These are phyloP conservation scores for Loripinus fragilis DNA, from an alignment of 2,888 invertebrate species.

Conservation along the genomic window DNA sequence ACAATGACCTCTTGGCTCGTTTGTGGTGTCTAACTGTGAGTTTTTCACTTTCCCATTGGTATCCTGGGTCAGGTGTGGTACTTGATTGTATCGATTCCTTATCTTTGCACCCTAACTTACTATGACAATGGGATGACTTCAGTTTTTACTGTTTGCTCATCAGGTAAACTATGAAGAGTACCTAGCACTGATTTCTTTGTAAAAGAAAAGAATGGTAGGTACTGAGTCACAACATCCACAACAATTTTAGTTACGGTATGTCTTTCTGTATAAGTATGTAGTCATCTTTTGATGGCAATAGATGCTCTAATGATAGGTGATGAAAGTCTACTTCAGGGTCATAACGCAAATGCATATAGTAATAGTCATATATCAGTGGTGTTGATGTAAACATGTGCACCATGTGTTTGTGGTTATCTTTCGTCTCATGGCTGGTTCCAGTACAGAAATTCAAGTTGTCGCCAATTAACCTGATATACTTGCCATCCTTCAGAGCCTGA, in stretches of 20 bases:
- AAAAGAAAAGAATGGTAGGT: background rate
- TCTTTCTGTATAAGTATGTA: background rate
- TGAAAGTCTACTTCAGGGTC: constrained; percentile 4
- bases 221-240: background rate
- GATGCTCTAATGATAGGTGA: background rate
- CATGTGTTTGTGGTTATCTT: constrained; percentile 22
- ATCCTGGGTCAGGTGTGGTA: no score
- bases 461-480: constrained; percentile 16
- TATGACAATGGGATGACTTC: background rate
- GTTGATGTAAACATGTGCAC: constrained; percentile 14
- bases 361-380: background rate
- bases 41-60: no score
- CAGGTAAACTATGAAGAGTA: background rate
- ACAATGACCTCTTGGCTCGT: no score
- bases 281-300: constrained; percentile 7
- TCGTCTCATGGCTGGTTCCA: constrained; percentile 17
- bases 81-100: no score
- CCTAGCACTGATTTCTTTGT: background rate
- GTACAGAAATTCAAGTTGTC: constrained; percentile 37
- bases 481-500: constrained; percentile 2
- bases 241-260: background rate
- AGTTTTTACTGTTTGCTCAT: background rate
- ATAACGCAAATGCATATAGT: background rate
- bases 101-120: no score
- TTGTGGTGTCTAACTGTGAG: no score